Evolutionary conservation across 2,888 invertebrate species (phyloP), one percentile per base, ranked within the genome.

Genomic region (Artemia sinica): DNA sequence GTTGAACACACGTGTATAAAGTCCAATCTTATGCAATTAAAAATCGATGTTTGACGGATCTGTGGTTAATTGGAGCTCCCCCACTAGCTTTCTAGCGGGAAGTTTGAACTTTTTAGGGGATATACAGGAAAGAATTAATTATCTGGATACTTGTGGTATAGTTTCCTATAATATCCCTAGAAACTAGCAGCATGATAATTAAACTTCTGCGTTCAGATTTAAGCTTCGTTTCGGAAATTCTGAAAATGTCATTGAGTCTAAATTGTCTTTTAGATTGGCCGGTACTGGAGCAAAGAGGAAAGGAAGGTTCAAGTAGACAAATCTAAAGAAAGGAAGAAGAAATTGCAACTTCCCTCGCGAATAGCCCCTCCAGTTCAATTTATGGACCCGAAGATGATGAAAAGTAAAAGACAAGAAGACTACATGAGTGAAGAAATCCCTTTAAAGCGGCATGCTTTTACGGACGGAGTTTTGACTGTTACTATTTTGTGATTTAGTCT

Each of bases 241-340:
- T 28, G 28, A 28, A 28, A 28, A 28, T 28, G 28, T 10, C 58
- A 58, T 18, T 58, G 13, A 52, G 13, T 14, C 13, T 58, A 8
- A 8, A 8, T 18, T 58, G 10, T 58, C 18, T 58, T 58, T 18
- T 58, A 81, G 75, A 14, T 67, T 14, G 81, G 81, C 13, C 77
- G 79, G 18, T 81, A 80, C 74, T 81, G 81, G 79, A 76, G 76
- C 1, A 77, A 79, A 71, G 80, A 80, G 70, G 81, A 82, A 69
- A 74, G 81, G 49, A 80, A 80, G 72, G 72, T 76, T 52, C 81
- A 82, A 71, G 72, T 81, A 71, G 81, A 81, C 71, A 76, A 77
- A 71, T 78, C 80, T 5, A 74, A 76, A 52, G 79, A 80, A 71
- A 76, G 79, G 71, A 72, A 74, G 63, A 58, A 18, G 58, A 58